These are phyloP conservation scores for Acheta domesticus DNA, from an alignment of 2,888 invertebrate species.

Conservation along the genomic window DNA sequence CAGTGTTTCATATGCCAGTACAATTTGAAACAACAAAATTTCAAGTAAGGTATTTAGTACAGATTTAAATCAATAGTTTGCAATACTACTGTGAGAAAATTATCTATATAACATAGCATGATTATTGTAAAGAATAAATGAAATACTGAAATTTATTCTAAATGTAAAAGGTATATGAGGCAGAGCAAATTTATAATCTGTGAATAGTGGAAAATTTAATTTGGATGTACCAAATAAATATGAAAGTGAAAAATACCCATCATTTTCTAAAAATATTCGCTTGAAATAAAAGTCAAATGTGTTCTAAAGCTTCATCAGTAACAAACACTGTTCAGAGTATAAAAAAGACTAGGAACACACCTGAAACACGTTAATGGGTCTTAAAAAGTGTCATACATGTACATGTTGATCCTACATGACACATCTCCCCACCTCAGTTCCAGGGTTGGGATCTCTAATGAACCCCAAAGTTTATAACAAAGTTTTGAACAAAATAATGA, in stretches of 20 bases:
- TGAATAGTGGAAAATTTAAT: too few relatives aligned
- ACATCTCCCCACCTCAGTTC: background rate
- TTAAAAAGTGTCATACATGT: conserved; percentile 22
- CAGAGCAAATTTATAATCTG: too few relatives aligned
- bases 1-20: too few relatives aligned
- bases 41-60: too few relatives aligned
- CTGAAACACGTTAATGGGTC: conserved; percentile 26
- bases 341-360: conserved; percentile 36
- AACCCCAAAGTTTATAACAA: background rate
- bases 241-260: background rate
- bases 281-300: background rate
- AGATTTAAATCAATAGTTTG: too few relatives aligned
- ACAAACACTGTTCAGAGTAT: background rate
- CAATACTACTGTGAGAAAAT: too few relatives aligned
- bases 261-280: background rate
- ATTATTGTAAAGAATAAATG: too few relatives aligned
- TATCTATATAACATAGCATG: too few relatives aligned
- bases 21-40: too few relatives aligned
- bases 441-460: background rate
- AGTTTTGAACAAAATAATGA: background rate
- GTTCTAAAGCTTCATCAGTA: background rate
- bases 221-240: background rate
- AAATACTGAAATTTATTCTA: too few relatives aligned
- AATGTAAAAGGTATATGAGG: too few relatives aligned
- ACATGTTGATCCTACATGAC: background rate